These are phyloP conservation scores for Zingel zingel DNA, from an alignment of 2,113 vertebrate genomes.

Conservation along the genomic window DNA sequence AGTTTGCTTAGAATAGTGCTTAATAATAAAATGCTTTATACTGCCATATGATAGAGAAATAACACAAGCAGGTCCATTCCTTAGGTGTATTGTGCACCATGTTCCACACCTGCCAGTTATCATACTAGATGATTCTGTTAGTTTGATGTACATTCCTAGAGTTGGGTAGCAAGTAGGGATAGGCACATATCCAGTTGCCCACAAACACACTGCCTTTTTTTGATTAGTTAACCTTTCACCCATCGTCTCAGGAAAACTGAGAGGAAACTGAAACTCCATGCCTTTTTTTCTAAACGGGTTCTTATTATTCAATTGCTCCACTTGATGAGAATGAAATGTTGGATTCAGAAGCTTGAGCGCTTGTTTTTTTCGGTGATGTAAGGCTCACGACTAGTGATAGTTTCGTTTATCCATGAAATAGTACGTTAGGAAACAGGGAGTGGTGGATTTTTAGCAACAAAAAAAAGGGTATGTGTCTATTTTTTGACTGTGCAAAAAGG, in stretches of 20 bases:
- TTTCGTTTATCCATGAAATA: conserved; percentile 39
- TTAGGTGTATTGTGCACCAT: conserved; percentile 80
- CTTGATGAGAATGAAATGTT: conserved; percentile 44
- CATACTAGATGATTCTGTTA: conserved; percentile 75
- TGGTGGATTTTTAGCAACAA: conserved; percentile 32
- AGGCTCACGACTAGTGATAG: conserved; percentile 44
- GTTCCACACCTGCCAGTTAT: conserved; percentile 80
- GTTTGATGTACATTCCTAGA: conserved; percentile 84
- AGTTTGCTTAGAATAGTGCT: conserved; percentile 82
- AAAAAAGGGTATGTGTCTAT: conserved; percentile 34
- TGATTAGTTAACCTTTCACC: conserved; percentile 73
- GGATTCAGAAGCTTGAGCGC: conserved; percentile 52
- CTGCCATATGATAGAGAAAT: conserved; percentile 83
- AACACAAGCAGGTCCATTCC: conserved; percentile 86
- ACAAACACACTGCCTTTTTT: conserved; percentile 82
- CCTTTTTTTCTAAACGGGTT: conserved; percentile 81
- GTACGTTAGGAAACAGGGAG: conserved; percentile 40
- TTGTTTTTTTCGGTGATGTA: conserved; percentile 31
- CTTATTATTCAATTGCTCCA: conserved; percentile 63
- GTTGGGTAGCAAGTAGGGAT: conserved; percentile 77
- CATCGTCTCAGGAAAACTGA: conserved; percentile 84
- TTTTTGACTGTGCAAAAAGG: conserved; percentile 43
- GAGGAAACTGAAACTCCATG: conserved; percentile 81
- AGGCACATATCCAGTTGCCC: conserved; percentile 78
- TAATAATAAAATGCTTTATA: conserved; percentile 85